These are phyloP conservation scores for Scomber japonicus DNA, from an alignment of 2,113 vertebrate species.

Conservation along the genomic window DNA sequence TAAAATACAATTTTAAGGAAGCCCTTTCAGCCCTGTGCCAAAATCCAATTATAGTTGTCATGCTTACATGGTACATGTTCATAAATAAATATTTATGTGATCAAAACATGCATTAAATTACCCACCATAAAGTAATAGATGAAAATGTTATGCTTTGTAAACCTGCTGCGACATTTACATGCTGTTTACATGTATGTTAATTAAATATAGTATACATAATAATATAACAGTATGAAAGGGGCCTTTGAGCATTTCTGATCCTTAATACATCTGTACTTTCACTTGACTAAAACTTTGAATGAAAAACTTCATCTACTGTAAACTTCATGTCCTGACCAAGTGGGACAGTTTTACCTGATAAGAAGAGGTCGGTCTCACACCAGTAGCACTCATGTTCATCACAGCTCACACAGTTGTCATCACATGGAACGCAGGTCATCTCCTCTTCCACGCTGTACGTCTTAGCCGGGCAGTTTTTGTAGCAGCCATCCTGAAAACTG, in stretches of 20 bases:
- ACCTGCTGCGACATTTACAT: neutral
- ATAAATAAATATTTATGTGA: too few relatives aligned
- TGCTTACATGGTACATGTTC: too few relatives aligned
- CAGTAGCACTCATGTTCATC: constrained; percentile 87
- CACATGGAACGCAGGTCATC: constrained; percentile 86
- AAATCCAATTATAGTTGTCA: too few relatives aligned
- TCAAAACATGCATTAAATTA: neutral
- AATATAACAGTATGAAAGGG: neutral
- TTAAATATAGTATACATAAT: neutral
- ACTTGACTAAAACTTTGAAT: neutral
- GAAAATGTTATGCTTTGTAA: neutral
- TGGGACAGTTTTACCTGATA: constrained; percentile 83
- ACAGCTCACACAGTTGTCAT: constrained; percentile 87
- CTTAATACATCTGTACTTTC: neutral
- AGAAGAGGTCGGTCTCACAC: constrained; percentile 91
- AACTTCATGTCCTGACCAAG: neutral
- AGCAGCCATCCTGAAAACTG: constrained; percentile 91
- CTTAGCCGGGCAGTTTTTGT: constrained; percentile 89
- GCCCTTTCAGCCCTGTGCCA: too few relatives aligned
- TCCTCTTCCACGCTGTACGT: constrained; percentile 86
- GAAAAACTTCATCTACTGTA: neutral
- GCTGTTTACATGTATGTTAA: too few relatives aligned
- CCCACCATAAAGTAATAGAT: neutral
- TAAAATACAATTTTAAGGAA: too few relatives aligned
- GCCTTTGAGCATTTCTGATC: too few relatives aligned